Evolutionary conservation across 64 coral and sea anemone species (phyloP), one percentile per base, ranked within the genome.

Genomic region (Acropora yongei): DNA sequence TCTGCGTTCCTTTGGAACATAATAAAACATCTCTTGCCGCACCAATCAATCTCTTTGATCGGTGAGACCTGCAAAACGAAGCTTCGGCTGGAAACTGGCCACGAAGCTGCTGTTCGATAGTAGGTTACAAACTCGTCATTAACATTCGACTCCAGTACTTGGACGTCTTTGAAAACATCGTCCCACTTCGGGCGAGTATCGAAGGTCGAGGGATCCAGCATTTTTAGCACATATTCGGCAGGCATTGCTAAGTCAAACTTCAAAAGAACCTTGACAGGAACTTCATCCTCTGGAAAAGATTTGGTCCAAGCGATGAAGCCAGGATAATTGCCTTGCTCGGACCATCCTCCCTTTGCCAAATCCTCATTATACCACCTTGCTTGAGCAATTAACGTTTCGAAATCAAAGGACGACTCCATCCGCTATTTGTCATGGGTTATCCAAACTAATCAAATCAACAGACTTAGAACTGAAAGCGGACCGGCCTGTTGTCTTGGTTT

Each of bases 301-400:
- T 92, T 92, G n/a, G 76, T 76, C 68, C 76, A 77, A 9, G 67
- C 78, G 1, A 50, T 81, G 2, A 49, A 13, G 2, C 80, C 90
- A 12, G 90, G 90, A 69, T 74, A 5, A 14, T 80, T 92, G 45
- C 17, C 5, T 17, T 42, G 41, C n/a, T 86, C 46, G 42, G 41
- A n/a, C 90, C 81, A 92, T 3, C 51, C 90, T 3, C 81, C 81
- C 44, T 92, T 86, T 16, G 76, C 68, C 46, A 92, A 78, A 58
- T 92, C 90, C 9, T 92, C 72, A 1, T 86, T 92, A 74, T 77
- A 86, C 90, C 90, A 92, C 51, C 53, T 47, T 11, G 84, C 90
- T 68, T 81, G 74, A 11, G 76, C 44, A 0, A 92, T 74, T 41
- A 86, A 80, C 66, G 65, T 57, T 0, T 92, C 80, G 72, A 68